Evolutionary conservation across 2,888 invertebrate species (phyloP).

Genomic region (Apamea sordens): DNA sequence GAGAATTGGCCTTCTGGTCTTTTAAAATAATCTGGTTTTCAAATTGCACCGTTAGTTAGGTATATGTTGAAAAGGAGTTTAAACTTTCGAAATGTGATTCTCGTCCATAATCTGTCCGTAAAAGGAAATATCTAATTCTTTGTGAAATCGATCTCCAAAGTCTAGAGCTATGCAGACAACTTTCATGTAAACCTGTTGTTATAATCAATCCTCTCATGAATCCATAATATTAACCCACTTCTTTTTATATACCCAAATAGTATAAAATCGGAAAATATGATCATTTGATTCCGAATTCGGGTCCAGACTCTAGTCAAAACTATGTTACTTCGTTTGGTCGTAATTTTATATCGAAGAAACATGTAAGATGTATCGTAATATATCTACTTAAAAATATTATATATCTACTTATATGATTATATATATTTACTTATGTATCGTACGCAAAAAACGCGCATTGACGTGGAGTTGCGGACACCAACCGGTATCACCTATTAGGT

Average conservation of each 20-base stretch:
- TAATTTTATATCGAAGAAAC: background rate
- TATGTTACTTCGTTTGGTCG: background rate
- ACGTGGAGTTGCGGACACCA: no score
- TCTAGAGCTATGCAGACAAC: background rate
- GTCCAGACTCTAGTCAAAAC: background rate
- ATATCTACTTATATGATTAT: no score
- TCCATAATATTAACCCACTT: background rate
- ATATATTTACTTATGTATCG: no score
- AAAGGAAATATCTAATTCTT: conserved; percentile 4
- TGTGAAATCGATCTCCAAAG: conserved; percentile 2
- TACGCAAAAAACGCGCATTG: no score
- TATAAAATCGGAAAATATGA: background rate
- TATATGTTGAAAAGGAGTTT: background rate
- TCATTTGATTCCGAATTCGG: background rate
- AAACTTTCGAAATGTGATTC: background rate
- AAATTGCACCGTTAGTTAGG: background rate
- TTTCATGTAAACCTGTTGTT: background rate
- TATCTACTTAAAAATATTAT: background rate
- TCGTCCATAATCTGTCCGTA: background rate
- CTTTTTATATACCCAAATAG: background rate
- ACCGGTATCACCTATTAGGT: no score
- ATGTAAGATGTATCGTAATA: background rate
- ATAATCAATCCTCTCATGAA: background rate
- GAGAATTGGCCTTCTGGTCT: no score
- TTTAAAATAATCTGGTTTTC: background rate